These are phyloP conservation scores for Andrena chrysosceles DNA, from an alignment of 2,888 invertebrate species.

Conservation along the genomic window DNA sequence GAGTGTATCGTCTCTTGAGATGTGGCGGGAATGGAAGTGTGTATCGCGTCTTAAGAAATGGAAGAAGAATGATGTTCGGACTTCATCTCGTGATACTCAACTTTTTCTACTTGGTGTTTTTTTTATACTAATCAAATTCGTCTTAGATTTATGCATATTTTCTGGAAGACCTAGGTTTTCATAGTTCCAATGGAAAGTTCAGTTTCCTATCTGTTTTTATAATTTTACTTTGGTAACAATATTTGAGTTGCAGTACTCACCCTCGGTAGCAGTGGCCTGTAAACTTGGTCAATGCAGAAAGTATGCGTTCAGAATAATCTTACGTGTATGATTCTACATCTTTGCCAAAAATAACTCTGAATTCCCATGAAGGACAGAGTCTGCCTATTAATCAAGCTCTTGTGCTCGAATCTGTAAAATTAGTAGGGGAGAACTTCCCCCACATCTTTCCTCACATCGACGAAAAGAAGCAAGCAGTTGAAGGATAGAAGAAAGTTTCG, in stretches of 20 bases:
- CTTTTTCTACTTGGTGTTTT: neutral
- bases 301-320: neutral
- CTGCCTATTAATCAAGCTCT: constrained; percentile 31
- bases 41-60: neutral
- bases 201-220: no score
- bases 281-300: neutral
- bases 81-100: neutral
- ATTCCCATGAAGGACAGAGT: neutral
- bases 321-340: neutral
- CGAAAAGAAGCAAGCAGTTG: constrained; percentile 36
- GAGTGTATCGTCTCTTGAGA: neutral
- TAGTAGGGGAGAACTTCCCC: constrained; percentile 46
- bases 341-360: neutral
- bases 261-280: no score
- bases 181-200: no score
- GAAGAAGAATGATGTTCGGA: neutral
- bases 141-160: no score
- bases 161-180: no score
- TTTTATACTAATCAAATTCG: neutral
- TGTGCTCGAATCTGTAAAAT: constrained; percentile 67
- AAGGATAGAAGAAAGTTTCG: constrained; percentile 70
- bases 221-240: neutral
- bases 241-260: neutral
- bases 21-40: no score
- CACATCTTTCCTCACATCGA: constrained; percentile 13